Evolutionary conservation across 2,888 invertebrate species (phyloP).

Genomic region (Zaprionus obscuricornis): DNA sequence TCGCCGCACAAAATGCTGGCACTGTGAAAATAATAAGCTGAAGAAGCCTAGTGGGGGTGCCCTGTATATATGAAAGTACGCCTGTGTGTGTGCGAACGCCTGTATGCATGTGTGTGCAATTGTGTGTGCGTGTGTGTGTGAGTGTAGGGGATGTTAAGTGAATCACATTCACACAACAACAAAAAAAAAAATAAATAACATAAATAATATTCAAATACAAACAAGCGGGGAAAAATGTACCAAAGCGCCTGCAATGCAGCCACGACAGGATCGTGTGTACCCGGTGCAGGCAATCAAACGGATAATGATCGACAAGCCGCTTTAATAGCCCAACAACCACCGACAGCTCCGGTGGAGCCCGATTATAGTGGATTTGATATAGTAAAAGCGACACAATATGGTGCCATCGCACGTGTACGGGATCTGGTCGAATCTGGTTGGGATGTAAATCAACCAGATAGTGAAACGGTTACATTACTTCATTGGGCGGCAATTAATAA

Average conservation of each 20-base stretch:
- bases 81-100: slow-evolving; percentile 11
- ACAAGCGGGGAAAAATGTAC: slow-evolving; percentile 85
- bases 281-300: slow-evolving; percentile 86
- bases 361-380: slow-evolving; percentile 94
- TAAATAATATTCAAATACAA: too few relatives aligned
- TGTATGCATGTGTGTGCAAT: background rate
- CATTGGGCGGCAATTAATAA: slow-evolving; percentile 99
- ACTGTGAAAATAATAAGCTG: slow-evolving; percentile 43
- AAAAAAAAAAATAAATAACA: too few relatives aligned
- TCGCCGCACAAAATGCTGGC: slow-evolving; percentile 47
- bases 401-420: slow-evolving; percentile 91
- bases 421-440: slow-evolving; percentile 96
- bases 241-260: slow-evolving; percentile 90
- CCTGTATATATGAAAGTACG: background rate
- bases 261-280: slow-evolving; percentile 86
- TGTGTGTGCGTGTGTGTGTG: slow-evolving; percentile 9
- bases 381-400: slow-evolving; percentile 98
- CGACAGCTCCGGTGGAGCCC: slow-evolving; percentile 87
- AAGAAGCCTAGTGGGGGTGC: slow-evolving; percentile 47
- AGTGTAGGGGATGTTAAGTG: slow-evolving; percentile 67
- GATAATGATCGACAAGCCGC: slow-evolving; percentile 83
- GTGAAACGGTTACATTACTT: slow-evolving; percentile 97
- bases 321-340: slow-evolving; percentile 86
- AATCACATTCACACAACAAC: slow-evolving; percentile 65
- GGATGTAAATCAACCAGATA: slow-evolving; percentile 97